Evolutionary conservation across 2,113 vertebrate species (phyloP).

Genomic region (Heterocephalus glaber): DNA sequence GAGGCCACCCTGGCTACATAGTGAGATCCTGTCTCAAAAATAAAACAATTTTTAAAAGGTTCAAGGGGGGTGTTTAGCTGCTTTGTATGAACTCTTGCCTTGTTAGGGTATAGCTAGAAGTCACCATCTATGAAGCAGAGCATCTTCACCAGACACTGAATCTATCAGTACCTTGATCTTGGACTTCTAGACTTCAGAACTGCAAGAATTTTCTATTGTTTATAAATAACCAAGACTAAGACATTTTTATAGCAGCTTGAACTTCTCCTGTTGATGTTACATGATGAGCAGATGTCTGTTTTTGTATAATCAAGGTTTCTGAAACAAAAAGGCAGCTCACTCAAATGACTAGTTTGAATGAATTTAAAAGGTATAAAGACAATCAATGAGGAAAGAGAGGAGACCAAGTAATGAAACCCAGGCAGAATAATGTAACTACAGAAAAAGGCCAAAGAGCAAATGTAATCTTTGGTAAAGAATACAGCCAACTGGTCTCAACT

Average conservation of each 20-base stretch:
- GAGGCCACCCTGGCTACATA: neutral
- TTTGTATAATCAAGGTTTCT: neutral
- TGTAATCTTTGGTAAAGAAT: neutral
- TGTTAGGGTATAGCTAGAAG: neutral
- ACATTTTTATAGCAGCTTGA: neutral
- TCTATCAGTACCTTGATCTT: neutral
- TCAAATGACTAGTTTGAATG: neutral
- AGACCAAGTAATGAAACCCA: neutral
- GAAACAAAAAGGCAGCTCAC: neutral
- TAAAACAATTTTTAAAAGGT: neutral
- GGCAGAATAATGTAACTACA: neutral
- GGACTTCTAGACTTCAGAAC: neutral
- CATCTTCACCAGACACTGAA: neutral
- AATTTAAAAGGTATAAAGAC: neutral
- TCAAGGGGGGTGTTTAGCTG: neutral
- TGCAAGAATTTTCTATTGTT: neutral
- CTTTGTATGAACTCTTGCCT: neutral
- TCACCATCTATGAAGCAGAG: neutral
- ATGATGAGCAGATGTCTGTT: neutral
- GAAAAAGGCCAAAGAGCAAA: neutral
- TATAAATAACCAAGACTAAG: neutral
- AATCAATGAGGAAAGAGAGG: neutral
- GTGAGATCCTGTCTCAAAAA: neutral
- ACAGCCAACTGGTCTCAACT: neutral
- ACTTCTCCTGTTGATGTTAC: neutral